Evolutionary conservation across 2,113 vertebrate genomes (phyloP).

Genomic region (Columba livia): DNA sequence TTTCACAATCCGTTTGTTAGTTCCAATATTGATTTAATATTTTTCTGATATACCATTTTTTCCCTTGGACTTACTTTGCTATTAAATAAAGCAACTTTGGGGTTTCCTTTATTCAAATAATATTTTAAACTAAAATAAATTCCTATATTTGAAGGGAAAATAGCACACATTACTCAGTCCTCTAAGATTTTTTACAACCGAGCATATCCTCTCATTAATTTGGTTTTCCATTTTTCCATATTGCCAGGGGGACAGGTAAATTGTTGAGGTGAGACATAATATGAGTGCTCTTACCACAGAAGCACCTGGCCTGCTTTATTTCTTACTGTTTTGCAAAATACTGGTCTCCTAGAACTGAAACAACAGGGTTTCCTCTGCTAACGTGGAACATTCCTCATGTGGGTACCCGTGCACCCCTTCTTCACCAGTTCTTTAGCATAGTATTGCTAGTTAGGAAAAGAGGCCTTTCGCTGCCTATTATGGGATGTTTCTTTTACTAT

Average conservation of each 20-base stretch:
- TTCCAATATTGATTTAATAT: not conserved
- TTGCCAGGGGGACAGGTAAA: not conserved
- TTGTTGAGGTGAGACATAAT: not conserved
- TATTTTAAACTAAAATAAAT: not conserved
- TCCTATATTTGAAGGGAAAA: not conserved
- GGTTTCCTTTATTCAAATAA: not conserved
- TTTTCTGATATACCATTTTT: not conserved
- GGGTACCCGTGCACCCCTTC: not conserved
- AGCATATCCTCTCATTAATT: not conserved
- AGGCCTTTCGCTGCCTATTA: not conserved
- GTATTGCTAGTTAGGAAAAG: not conserved
- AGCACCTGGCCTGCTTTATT: not conserved
- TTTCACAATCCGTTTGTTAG: not conserved
- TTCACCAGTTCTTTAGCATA: not conserved
- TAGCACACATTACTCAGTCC: not conserved
- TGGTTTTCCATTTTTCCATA: not conserved
- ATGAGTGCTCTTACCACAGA: not conserved
- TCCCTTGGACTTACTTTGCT: not conserved
- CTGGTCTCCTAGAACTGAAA: not conserved
- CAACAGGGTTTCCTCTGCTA: not conserved
- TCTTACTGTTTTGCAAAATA: not conserved
- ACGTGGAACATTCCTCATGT: accelerated
- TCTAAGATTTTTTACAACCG: not conserved
- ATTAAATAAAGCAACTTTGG: not conserved
- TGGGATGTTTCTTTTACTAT: not conserved